Percentiles rank a stretch among this genome's conserved stretches.
These are phyloP conservation scores for Hippolais icterina DNA, from an alignment of 2,113 vertebrate genomes.

Conservation along the genomic window DNA sequence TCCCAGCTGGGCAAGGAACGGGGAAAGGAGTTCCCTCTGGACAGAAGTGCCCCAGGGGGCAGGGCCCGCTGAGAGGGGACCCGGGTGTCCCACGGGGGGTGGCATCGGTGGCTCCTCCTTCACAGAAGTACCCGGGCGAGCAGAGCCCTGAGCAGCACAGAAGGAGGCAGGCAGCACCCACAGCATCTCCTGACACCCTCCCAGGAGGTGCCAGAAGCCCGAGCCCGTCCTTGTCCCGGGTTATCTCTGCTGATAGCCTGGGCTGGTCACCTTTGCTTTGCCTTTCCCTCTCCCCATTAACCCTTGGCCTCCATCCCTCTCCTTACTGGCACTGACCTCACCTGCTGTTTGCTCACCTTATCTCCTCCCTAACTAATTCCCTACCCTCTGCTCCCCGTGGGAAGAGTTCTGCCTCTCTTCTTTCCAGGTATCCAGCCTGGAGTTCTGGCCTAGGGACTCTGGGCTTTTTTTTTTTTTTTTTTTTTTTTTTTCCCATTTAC, in stretches of 20 bases:
- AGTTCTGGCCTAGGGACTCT: neutral
- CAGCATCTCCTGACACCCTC: neutral
- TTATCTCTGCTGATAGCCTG: neutral
- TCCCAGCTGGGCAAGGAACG: constrained; percentile 83
- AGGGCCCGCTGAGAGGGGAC: constrained; percentile 79
- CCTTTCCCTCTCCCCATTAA: neutral
- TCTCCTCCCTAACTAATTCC: neutral
- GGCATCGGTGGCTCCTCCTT: constrained; percentile 78
- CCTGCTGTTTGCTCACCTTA: neutral
- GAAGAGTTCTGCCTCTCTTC: neutral
- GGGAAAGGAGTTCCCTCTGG: constrained; percentile 79
- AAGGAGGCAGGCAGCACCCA: neutral
- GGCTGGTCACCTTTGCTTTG: neutral
- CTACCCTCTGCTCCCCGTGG: fast-evolving
- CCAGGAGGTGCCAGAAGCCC: neutral
- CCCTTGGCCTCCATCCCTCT: neutral
- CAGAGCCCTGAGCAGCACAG: constrained; percentile 75
- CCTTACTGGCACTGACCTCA: neutral
- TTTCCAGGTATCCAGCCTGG: neutral
- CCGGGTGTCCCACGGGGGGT: constrained; percentile 62
- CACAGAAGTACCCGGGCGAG: constrained; percentile 84
- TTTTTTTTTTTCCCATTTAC: no score
- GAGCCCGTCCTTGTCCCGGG: neutral
- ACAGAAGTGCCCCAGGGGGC: constrained; percentile 85
- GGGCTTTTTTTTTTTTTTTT: no score